These are phyloP conservation scores for Bovichtus variegatus DNA, from an alignment of 2,797 vertebrate species.

Conservation along the genomic window DNA sequence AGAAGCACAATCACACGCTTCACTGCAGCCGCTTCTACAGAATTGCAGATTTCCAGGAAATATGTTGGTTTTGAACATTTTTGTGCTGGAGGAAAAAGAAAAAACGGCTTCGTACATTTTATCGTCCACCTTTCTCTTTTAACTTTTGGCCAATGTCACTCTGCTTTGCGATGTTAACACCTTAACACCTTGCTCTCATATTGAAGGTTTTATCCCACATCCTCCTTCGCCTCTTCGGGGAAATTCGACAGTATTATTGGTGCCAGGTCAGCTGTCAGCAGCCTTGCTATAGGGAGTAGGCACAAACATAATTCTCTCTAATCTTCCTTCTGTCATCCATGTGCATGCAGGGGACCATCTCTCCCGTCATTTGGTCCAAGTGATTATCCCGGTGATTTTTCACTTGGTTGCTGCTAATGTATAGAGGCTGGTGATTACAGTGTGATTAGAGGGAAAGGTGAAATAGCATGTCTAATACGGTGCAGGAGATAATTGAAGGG, in stretches of 20 bases:
- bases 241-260: constrained; percentile 68
- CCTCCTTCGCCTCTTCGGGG: constrained; percentile 52
- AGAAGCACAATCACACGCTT: constrained; percentile 53
- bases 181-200: constrained; percentile 53
- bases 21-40: constrained; percentile 50
- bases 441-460: constrained; percentile 83
- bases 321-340: constrained; percentile 83
- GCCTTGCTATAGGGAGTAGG: constrained; percentile 80
- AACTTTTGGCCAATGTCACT: constrained; percentile 31
- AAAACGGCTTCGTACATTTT: constrained; percentile 11
- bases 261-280: constrained; percentile 81
- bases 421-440: constrained; percentile 82
- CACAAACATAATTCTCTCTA: constrained; percentile 85
- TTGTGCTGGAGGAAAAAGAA: constrained; percentile 31
- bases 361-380: constrained; percentile 80
- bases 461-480: constrained; percentile 83
- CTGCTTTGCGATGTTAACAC: constrained; percentile 40
- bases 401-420: constrained; percentile 84
- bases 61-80: constrained; percentile 46
- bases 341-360: constrained; percentile 80
- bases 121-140: constrained; percentile 11
- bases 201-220: constrained; percentile 54
- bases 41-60: constrained; percentile 58
- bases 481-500: constrained; percentile 81
- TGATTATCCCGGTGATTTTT: constrained; percentile 84